These are phyloP conservation scores for Sebastes steindachneri DNA, from an alignment of 2,797 vertebrate species.

Conservation along the genomic window DNA sequence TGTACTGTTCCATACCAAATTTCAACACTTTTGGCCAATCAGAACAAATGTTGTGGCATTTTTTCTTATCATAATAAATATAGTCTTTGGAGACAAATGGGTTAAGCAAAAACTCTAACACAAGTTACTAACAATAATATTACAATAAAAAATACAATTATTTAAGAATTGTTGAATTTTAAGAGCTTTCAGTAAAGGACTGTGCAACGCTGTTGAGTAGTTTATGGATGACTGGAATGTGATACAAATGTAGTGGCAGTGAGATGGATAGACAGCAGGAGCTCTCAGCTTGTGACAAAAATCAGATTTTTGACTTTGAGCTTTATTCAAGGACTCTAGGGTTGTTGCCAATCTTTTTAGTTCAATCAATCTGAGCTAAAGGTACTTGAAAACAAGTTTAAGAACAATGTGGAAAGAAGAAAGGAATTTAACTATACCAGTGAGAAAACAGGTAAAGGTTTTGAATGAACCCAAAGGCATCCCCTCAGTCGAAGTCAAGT, in stretches of 20 bases:
- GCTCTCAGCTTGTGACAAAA: background rate
- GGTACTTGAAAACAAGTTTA: background rate
- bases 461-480: background rate
- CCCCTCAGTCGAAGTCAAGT: background rate
- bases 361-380: background rate
- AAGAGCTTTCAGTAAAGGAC: background rate
- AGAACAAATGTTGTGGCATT: no score
- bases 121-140: background rate
- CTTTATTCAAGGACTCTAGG: background rate
- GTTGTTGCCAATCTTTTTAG: background rate
- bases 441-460: background rate
- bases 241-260: background rate
- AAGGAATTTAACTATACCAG: background rate
- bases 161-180: background rate
- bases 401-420: background rate
- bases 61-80: no score
- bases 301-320: rapidly evolving
- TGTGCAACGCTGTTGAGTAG: background rate
- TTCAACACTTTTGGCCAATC: no score
- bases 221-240: background rate
- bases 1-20: no score
- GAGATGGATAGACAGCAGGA: background rate
- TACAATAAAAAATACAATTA: background rate
- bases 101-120: background rate
- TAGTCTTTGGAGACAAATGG: no score